phyloP scores from a whole-genome alignment of 2,113 vertebrate species.

The Fulmarus glacialis region DNA sequence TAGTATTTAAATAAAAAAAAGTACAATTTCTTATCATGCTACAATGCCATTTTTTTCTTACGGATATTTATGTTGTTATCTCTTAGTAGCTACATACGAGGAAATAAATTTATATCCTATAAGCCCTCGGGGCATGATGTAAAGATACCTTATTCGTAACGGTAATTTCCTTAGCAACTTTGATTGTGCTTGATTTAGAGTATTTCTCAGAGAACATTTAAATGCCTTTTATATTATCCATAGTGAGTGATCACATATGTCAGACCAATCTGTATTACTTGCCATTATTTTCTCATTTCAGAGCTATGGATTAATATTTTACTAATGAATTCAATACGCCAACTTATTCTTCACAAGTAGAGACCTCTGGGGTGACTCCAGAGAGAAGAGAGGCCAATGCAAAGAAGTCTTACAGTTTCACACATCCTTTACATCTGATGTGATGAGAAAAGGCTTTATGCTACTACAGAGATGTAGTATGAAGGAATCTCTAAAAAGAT shows the following conservation, averaged over 20 bases:
- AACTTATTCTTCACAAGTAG: neutral
- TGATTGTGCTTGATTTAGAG: conserved; percentile 8
- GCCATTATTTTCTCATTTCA: neutral
- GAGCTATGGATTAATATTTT: neutral
- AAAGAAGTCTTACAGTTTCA: neutral
- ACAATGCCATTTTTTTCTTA: neutral
- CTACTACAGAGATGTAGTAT: accelerated
- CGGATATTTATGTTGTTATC: neutral
- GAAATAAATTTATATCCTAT: neutral
- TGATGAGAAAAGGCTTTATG: neutral
- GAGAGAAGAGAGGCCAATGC: neutral
- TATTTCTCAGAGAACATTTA: conserved; percentile 30
- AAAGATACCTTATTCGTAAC: neutral
- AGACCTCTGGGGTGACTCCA: neutral
- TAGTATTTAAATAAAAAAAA: neutral
- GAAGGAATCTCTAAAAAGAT: neutral
- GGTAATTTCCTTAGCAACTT: conserved; percentile 24
- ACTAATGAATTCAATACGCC: neutral
- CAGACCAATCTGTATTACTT: conserved; percentile 9
- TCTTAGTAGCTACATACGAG: neutral
- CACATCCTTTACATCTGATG: accelerated
- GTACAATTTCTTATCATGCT: accelerated
- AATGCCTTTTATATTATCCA: neutral
- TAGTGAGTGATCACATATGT: conserved; percentile 37
- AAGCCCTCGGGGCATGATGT: neutral